Conservation (phyloP, 2,888 invertebrate genomes). For the Charanyca ferruginea region DNA sequence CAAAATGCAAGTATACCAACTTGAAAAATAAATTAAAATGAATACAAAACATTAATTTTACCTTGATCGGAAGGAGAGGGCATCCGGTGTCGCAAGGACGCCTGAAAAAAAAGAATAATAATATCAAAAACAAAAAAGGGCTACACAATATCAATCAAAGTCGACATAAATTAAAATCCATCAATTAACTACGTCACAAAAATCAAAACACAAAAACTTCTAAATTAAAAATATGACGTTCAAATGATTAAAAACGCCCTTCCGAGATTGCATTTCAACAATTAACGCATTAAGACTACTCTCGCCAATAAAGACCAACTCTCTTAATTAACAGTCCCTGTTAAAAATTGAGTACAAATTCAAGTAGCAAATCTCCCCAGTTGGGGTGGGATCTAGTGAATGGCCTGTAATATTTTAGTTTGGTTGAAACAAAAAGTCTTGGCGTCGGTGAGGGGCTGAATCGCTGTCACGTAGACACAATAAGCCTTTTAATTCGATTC, state of each 20-base stretch:
- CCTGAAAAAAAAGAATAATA: constrained; percentile 76
- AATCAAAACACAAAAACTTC: constrained; percentile 68
- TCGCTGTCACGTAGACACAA: constrained; percentile 91
- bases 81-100: constrained; percentile 83
- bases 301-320: constrained; percentile 89
- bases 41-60: constrained; percentile 70
- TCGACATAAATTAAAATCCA: constrained; percentile 76
- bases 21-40: too few species aligned
- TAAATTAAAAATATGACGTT: constrained; percentile 87
- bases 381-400: constrained; percentile 86
- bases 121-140: constrained; percentile 48
- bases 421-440: constrained; percentile 89
- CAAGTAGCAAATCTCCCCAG: constrained; percentile 86
- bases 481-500: constrained; percentile 92
- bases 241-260: constrained; percentile 87
- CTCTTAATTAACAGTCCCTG: constrained; percentile 90
- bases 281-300: constrained; percentile 90
- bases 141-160: constrained; percentile 59
- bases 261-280: constrained; percentile 90
- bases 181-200: constrained; percentile 75
- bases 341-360: constrained; percentile 91
- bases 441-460: constrained; percentile 77
- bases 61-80: constrained; percentile 88
- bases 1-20: too few species aligned
- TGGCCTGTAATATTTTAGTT: constrained; percentile 91